These are phyloP conservation scores for Poecile atricapillus DNA, from an alignment of 2,113 vertebrate species.

Conservation along the genomic window DNA sequence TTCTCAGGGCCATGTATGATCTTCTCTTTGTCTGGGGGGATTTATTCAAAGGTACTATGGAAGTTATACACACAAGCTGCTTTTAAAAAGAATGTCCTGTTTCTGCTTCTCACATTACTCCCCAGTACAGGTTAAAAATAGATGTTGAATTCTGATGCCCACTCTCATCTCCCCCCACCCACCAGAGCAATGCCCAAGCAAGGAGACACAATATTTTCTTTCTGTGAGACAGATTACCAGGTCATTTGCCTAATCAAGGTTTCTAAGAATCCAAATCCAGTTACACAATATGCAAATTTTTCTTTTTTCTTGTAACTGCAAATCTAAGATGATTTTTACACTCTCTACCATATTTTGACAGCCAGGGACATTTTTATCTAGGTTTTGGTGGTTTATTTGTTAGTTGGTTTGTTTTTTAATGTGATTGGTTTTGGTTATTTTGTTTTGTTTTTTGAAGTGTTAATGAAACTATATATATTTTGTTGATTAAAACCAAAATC, in stretches of 20 bases:
- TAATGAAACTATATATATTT: background rate
- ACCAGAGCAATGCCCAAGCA: background rate
- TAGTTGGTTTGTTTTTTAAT: background rate
- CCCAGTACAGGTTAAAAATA: background rate
- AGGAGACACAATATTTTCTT: background rate
- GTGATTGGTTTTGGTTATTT: too few species aligned
- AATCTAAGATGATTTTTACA: background rate
- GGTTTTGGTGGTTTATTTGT: background rate
- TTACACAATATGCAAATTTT: background rate
- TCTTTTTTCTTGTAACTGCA: background rate
- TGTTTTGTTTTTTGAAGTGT: background rate
- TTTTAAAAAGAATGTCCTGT: background rate
- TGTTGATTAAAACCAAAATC: background rate
- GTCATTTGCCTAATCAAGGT: background rate
- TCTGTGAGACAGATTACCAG: background rate
- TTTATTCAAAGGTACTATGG: background rate
- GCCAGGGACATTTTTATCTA: background rate
- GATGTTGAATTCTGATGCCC: background rate
- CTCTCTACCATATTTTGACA: background rate
- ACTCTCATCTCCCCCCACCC: background rate
- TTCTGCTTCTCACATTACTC: background rate
- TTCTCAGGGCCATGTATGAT: background rate
- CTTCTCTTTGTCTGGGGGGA: background rate
- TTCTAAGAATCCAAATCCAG: background rate
- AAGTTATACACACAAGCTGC: background rate